A percentile compares a stretch with the other conserved stretches of the same genome.
phyloP scores from a whole-genome alignment of 2,113 vertebrate species.

The Daboia siamensis region DNA sequence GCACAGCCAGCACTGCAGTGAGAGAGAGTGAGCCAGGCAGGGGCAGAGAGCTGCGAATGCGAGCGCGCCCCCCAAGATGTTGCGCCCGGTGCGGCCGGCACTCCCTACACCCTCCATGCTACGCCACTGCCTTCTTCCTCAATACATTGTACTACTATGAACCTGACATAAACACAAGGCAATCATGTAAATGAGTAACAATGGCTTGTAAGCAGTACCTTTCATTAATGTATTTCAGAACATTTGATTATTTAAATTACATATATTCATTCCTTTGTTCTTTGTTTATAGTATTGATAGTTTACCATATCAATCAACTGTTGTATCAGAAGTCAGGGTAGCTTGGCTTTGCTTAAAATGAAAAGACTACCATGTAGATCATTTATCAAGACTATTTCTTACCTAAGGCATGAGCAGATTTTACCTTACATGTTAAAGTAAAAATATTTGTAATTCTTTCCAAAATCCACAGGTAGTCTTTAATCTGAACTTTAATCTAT shows the following conservation, averaged over 20 bases:
- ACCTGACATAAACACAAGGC: neutral
- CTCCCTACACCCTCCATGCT: no score
- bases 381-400: neutral
- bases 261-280: neutral
- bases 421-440: constrained; percentile 38
- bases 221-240: neutral
- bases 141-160: neutral
- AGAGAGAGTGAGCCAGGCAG: no score
- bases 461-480: constrained; percentile 58
- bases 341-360: neutral
- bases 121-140: no score
- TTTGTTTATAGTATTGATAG: neutral
- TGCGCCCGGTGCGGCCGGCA: no score
- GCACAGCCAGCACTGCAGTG: no score
- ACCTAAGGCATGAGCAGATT: constrained; percentile 37
- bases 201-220: neutral
- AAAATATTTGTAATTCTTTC: constrained; percentile 44
- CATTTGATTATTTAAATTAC: neutral
- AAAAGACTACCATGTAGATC: neutral
- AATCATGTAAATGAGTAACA: neutral
- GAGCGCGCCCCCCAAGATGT: no score
- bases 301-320: neutral
- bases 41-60: no score
- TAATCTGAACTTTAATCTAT: constrained; percentile 59
- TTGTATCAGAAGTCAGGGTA: neutral